Conservation (phyloP, 2,888 invertebrate genomes). For the Parnassius smintheus region DNA sequence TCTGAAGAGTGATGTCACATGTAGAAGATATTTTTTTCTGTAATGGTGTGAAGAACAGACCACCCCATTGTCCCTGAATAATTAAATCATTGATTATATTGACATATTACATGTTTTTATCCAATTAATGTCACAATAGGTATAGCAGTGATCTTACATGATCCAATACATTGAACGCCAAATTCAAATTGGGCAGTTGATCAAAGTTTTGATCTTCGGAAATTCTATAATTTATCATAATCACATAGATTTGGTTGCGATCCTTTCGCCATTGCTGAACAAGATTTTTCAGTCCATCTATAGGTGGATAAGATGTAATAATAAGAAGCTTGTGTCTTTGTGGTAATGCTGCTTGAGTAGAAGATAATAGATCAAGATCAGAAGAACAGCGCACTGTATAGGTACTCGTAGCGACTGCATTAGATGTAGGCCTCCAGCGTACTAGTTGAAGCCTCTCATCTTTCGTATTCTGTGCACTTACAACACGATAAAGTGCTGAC, state of each 20-base stretch:
- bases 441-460: conserved; percentile 35
- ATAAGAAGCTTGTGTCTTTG: conserved; percentile 40
- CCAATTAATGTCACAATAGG: conserved; percentile 10
- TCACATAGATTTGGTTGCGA: conserved; percentile 41
- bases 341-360: conserved; percentile 36
- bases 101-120: neutral
- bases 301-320: conserved; percentile 42
- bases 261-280: conserved; percentile 43
- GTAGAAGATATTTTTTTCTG: conserved; percentile 27
- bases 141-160: conserved; percentile 38
- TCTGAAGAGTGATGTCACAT: conserved; percentile 34
- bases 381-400: conserved; percentile 39
- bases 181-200: conserved; percentile 44
- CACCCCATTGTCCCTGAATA: conserved; percentile 44
- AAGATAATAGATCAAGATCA: conserved; percentile 37
- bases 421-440: conserved; percentile 38
- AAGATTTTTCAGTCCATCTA: conserved; percentile 39
- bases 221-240: conserved; percentile 45
- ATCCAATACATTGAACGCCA: conserved; percentile 41
- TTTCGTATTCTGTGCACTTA: conserved; percentile 35
- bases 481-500: conserved; percentile 35
- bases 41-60: conserved; percentile 41
- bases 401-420: conserved; percentile 34
- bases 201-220: conserved; percentile 38
- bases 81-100: conserved; percentile 21